Evolutionary conservation across 2,888 invertebrate genomes (phyloP).

Genomic region (Oscheius sp.): DNA sequence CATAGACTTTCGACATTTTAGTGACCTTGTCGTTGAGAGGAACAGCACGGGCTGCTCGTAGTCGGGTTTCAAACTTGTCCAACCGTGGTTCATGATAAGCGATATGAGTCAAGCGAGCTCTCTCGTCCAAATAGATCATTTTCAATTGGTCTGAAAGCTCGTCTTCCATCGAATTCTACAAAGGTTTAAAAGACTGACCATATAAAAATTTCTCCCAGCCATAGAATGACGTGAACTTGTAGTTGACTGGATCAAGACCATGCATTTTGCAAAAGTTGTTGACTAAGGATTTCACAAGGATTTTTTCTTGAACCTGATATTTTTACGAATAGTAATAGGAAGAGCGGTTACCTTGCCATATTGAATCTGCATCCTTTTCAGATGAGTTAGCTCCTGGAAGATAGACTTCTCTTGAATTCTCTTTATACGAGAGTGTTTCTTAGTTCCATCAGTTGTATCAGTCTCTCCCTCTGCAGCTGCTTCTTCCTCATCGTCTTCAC

Average conservation of each 20-base stretch:
- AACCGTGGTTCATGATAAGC: slow-evolving; percentile 2
- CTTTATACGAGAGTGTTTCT: neutral
- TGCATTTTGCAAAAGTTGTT: slow-evolving; percentile 69
- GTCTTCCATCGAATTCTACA: slow-evolving; percentile 42
- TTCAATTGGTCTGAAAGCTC: slow-evolving; percentile 67
- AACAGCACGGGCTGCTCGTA: slow-evolving; percentile 31
- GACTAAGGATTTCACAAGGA: slow-evolving; percentile 66
- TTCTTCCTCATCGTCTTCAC: slow-evolving; percentile 10
- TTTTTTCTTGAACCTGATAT: slow-evolving; percentile 61
- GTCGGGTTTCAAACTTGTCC: slow-evolving; percentile 32
- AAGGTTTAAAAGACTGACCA: slow-evolving; percentile 43
- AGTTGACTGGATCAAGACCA: slow-evolving; percentile 58
- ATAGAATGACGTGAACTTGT: slow-evolving; percentile 64
- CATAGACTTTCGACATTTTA: slow-evolving; percentile 43
- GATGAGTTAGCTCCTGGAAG: slow-evolving; percentile 86
- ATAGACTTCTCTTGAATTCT: slow-evolving; percentile 67
- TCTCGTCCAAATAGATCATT: slow-evolving; percentile 65
- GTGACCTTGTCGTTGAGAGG: slow-evolving; percentile 25
- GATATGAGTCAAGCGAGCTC: slow-evolving; percentile 45
- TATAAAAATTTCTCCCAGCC: slow-evolving; percentile 69
- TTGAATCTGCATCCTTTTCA: slow-evolving; percentile 89
- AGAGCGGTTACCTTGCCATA: slow-evolving; percentile 75
- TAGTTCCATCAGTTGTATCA: neutral
- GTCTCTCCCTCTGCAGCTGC: neutral
- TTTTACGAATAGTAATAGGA: neutral